Conservation (phyloP, 2,113 vertebrate species). For the Pao palembangensis region DNA sequence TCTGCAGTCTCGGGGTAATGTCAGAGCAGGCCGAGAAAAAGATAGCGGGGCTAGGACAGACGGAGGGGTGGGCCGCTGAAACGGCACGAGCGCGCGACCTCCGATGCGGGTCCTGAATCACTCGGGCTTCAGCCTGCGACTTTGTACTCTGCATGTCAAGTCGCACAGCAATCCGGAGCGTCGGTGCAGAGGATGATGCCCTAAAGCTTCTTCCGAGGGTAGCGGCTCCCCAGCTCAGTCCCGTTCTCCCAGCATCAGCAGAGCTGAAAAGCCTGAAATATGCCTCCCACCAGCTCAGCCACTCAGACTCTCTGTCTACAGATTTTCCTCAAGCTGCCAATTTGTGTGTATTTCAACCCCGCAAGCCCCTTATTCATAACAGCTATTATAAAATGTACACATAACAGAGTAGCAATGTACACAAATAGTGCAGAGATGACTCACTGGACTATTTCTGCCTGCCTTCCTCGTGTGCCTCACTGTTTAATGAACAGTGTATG, state of each 20-base stretch:
- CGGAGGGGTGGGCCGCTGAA: too few species aligned
- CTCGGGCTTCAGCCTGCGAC: conserved; percentile 1
- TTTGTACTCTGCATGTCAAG: conserved; percentile 15
- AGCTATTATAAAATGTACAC: conserved; percentile 19
- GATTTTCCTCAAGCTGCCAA: conserved; percentile 3
- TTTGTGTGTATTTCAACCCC: conserved; percentile 24
- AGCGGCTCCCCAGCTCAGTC: conserved; percentile 32
- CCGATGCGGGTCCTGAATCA: conserved; percentile 9
- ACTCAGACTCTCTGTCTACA: conserved; percentile 8
- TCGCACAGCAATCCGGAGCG: conserved; percentile 19
- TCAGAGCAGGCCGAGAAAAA: background rate
- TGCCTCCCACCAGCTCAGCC: background rate
- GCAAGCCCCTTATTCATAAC: conserved; percentile 3
- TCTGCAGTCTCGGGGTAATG: background rate
- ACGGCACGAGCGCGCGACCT: background rate
- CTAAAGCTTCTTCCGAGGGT: conserved; percentile 48
- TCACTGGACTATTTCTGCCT: conserved; percentile 12
- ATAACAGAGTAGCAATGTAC: conserved; percentile 29
- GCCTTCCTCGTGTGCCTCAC: too few species aligned
- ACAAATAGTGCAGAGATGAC: conserved; percentile 21
- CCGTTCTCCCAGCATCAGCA: conserved; percentile 41
- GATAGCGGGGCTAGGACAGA: too few species aligned
- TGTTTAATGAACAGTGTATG: too few species aligned
- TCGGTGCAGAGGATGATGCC: conserved; percentile 43
- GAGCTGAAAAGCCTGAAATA: conserved; percentile 35